Conservation (phyloP, 2,888 invertebrate species). For the Synergus japonicus region DNA sequence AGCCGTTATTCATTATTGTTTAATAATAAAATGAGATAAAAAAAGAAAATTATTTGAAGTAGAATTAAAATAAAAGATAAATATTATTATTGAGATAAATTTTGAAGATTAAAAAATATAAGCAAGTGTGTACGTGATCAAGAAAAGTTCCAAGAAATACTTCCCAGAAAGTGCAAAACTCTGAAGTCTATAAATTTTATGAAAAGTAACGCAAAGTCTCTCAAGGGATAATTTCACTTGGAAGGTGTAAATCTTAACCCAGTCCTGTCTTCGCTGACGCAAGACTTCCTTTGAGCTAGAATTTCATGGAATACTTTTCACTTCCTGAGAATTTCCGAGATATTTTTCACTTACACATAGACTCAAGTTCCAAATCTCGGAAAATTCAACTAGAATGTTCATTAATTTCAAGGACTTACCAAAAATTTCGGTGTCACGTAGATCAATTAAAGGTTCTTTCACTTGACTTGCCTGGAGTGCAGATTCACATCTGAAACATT, state of each 20-base stretch:
- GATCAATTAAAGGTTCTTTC: background rate
- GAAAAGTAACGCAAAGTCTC: constrained; percentile 6
- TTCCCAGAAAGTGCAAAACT: constrained; percentile 9
- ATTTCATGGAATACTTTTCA: constrained; percentile 24
- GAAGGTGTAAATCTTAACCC: constrained; percentile 31
- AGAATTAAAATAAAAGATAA: no score
- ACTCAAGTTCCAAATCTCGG: background rate
- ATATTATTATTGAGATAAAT: no score
- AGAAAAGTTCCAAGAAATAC: background rate
- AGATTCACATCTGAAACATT: constrained; percentile 31
- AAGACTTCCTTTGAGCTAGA: constrained; percentile 36
- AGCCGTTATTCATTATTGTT: background rate
- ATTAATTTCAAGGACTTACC: constrained; percentile 5
- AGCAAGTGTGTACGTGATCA: no score
- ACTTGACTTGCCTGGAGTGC: background rate
- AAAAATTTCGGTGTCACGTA: background rate
- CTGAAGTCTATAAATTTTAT: constrained; percentile 19
- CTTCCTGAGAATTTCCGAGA: background rate
- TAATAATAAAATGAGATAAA: no score
- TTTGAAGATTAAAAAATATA: no score
- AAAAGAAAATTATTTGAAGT: no score
- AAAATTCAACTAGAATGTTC: background rate
- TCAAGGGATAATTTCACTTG: constrained; percentile 6
- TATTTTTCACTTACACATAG: background rate
- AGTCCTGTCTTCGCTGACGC: constrained; percentile 26